Conservation (phyloP, 2,888 invertebrate species). For the Parnassius smintheus region DNA sequence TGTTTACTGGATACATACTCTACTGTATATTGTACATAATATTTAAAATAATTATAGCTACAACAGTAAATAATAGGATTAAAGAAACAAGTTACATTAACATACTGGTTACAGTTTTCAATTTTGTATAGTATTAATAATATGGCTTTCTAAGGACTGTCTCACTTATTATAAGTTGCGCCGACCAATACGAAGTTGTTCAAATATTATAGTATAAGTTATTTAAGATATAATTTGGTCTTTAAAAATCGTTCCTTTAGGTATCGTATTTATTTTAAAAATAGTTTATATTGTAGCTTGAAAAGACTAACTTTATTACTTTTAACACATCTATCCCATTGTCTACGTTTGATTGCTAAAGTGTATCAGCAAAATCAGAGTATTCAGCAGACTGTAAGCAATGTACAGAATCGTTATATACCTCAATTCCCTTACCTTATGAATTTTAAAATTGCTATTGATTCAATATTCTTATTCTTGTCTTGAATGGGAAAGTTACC, state of each 20-base stretch:
- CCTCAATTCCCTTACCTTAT: neutral
- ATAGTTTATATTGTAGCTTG: conserved; percentile 13
- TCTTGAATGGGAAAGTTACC: neutral
- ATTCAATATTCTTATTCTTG: neutral
- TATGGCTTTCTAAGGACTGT: conserved; percentile 29
- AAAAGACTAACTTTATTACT: conserved; percentile 18
- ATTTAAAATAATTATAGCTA: conserved; percentile 21
- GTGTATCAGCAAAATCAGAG: neutral
- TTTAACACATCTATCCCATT: conserved; percentile 16
- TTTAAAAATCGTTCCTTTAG: conserved; percentile 45
- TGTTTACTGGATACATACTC: conserved; percentile 6
- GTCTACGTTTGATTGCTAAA: neutral
- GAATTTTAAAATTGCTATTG: neutral
- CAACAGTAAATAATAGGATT: conserved; percentile 23
- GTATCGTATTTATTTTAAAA: conserved; percentile 30
- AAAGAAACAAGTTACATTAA: conserved; percentile 13
- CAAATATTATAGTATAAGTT: conserved; percentile 40
- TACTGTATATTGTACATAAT: conserved; percentile 25
- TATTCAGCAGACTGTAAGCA: conserved; percentile 13
- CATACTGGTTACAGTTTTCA: conserved; percentile 17
- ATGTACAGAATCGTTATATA: conserved; percentile 1
- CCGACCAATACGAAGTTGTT: conserved; percentile 50
- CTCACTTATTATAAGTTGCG: conserved; percentile 49
- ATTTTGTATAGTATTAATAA: conserved; percentile 23
- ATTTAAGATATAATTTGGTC: conserved; percentile 41